These are phyloP conservation scores for Oscheius sp. DNA, from an alignment of 2,888 invertebrate species.

Conservation along the genomic window DNA sequence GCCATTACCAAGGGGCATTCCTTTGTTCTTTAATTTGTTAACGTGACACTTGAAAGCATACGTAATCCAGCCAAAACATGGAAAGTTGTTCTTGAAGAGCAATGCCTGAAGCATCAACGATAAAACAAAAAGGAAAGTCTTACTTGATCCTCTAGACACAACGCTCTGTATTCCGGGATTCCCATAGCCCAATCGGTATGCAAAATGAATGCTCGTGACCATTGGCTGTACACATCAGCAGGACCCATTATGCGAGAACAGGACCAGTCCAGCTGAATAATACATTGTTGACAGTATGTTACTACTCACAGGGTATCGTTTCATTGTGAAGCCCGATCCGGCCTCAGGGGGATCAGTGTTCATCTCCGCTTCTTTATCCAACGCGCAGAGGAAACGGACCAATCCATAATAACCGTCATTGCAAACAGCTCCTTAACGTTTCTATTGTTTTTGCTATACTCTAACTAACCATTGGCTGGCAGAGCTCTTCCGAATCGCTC, in stretches of 20 bases:
- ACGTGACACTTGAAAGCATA: slow-evolving; percentile 57
- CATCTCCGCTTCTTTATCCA: slow-evolving; percentile 56
- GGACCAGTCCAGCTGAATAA: slow-evolving; percentile 51
- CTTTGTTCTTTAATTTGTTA: slow-evolving; percentile 39
- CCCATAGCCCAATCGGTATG: slow-evolving; percentile 64
- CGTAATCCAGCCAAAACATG: slow-evolving; percentile 66
- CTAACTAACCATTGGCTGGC: neutral
- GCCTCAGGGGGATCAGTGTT: slow-evolving; percentile 43
- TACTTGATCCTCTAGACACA: slow-evolving; percentile 57
- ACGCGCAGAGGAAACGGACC: slow-evolving; percentile 44
- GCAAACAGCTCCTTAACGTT: neutral
- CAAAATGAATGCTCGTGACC: slow-evolving; percentile 62
- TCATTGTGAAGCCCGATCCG: slow-evolving; percentile 53
- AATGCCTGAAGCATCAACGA: slow-evolving; percentile 44
- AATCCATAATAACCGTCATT: slow-evolving; percentile 22
- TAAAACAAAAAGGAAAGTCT: neutral
- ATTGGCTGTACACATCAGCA: slow-evolving; percentile 54
- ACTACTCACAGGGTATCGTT: slow-evolving; percentile 47
- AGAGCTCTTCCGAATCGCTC: neutral
- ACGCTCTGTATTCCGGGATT: slow-evolving; percentile 57
- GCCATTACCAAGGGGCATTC: slow-evolving; percentile 63
- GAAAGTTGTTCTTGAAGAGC: slow-evolving; percentile 64
- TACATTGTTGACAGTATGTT: neutral
- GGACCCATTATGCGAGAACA: slow-evolving; percentile 61
- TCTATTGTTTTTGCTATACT: neutral